Base-by-base conservation (phyloP, 2,888 invertebrate species). In the Nephrotoma flavescens region DNA sequence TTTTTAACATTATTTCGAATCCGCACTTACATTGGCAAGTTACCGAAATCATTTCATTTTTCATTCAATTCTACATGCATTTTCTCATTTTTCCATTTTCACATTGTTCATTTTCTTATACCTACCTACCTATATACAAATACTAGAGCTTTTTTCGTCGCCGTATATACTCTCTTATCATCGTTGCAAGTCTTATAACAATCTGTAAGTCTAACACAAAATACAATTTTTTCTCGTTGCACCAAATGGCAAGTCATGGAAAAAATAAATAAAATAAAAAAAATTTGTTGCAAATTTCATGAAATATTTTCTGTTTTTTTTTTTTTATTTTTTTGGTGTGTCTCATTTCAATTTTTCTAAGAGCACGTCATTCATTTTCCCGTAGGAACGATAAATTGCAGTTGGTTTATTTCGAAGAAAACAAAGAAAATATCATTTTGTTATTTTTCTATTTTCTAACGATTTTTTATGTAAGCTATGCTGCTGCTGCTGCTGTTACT, bases 351-450 rank as follows among this genome's bases (percentile, higher is more conserved):
- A 86, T 87, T 87, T 86, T 87, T 87, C 86, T 83, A 83, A 85
- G 86, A 87, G 87, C 87, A 87, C 87, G 86, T 87, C 87, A 87
- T 87, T 87, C 86, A 87, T 85, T 87, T 87, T 87, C 87, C 87
- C 87, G 87, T 87, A 86, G 87, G 87, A 87, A 87, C 87, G 87
- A 87, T 87, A 87, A 87, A 87, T 87, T 87, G 87, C 87, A 87
- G 86, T 87, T 87, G 86, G 86, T 71, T 85, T 15, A 57, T 57
- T 57, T 15, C 6, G 52, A 57, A 57, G 52, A 57, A 57, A 57
- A 57, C 52, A 57, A 57, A 57, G 52, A 57, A 57, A 57, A 57
- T 57, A 57, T 57, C 52, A 57, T 57, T 57, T 52, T 52, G 47
- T 52, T 52, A 52, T 52, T 52, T 52, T 57, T 57, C 52, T 57